These are phyloP conservation scores for Anisognathus igniventris DNA, from an alignment of 2,797 vertebrate species.

Conservation along the genomic window DNA sequence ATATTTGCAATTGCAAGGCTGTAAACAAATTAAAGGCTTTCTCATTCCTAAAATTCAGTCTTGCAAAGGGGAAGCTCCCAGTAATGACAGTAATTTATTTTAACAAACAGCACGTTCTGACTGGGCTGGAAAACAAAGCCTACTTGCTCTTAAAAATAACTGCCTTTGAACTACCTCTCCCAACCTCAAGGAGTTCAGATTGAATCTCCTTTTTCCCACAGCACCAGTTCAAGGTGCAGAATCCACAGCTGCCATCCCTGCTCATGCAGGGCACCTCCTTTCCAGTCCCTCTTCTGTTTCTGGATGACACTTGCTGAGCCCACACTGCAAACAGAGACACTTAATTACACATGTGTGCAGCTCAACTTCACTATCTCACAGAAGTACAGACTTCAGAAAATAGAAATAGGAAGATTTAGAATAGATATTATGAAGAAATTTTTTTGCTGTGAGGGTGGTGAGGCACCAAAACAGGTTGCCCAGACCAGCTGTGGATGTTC, in stretches of 20 bases:
- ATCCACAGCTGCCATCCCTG: not conserved
- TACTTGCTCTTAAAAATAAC: constrained; percentile 22
- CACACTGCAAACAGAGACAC: accelerated
- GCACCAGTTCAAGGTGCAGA: not conserved
- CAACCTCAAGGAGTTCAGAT: not conserved
- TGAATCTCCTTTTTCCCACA: not conserved
- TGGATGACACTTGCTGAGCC: not conserved
- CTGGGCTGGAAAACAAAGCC: constrained; percentile 36
- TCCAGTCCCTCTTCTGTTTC: not conserved
- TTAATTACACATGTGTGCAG: accelerated
- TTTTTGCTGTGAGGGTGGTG: not conserved
- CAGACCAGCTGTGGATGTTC: not conserved
- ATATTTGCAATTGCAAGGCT: constrained; percentile 18
- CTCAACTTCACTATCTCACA: not conserved
- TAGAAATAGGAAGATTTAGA: not conserved
- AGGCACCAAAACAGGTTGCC: not conserved
- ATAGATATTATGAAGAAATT: not conserved
- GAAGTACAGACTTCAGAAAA: not conserved
- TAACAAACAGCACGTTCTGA: not conserved
- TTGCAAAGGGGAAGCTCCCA: not conserved
- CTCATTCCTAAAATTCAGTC: constrained; percentile 39
- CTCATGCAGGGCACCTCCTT: not conserved
- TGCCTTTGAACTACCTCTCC: constrained; percentile 48
- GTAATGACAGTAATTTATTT: constrained; percentile 52
- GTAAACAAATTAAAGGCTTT: constrained; percentile 52